Base-by-base conservation (phyloP, 2,113 vertebrate genomes). In the Poeciliopsis prolifica region DNA sequence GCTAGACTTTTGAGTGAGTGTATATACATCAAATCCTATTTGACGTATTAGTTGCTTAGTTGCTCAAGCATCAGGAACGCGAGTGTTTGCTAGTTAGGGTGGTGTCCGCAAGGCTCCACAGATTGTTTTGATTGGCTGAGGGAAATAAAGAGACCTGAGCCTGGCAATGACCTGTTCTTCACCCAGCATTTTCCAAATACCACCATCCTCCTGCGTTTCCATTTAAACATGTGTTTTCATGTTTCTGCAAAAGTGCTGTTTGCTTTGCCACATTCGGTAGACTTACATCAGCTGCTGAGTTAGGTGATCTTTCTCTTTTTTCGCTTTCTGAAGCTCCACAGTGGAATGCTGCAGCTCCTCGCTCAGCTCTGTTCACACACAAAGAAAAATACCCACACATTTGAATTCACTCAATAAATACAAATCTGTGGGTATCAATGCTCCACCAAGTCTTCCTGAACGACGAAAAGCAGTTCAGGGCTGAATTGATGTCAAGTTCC, bases 251-350 rank as follows among this genome's bases (percentile, higher is more conserved):
- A 70, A 60, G 28, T 62, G 60, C 60, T 75, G 70, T 69, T 75
- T 74, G 71, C 70, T 70, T 65, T 33, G 75, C 42, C 58, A 33
- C 70, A 74, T 70, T 66, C 54, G 79, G 65, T 54, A 70, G 65
- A 72, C 82, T 91, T 96, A 97, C 97, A 86, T 90, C 37, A 97
- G 70, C 78, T 94, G 92, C 81, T 94, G 92, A 83, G 92, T 93
- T 82, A 89, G 92, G 64, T 78, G 83, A 48, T 94, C 94, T 81
- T 90, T 86, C 83, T 96, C 94, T 0, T 87, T 87, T 40, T 74
- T 82, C 26, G 90, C 88, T 58, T 95, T 94, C 89, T 95, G 94
- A 62, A 96, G 91, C 80, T 93, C 93, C 84, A 89, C 74, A 9
- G 75, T 87, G 67, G 92, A 86, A 58, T 86, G 77, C 74, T 92